Percentiles rank a stretch among this genome's conserved stretches.
Conservation (phyloP, 2,113 vertebrate genomes). For the Deroptyus accipitrinus region DNA sequence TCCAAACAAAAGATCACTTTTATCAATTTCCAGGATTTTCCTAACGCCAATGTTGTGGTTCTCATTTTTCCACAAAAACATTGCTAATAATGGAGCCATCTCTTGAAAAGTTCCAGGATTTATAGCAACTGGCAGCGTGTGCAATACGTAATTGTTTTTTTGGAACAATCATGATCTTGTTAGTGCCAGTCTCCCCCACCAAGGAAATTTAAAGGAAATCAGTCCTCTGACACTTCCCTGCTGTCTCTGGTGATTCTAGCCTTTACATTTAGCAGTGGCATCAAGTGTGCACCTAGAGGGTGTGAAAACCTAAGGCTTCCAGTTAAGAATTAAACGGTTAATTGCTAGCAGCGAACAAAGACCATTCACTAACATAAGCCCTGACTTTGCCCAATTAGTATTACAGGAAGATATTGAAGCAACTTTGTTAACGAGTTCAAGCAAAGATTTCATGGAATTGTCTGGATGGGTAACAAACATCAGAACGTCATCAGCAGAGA, state of each 20-base stretch:
- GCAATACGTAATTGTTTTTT: conserved; percentile 19
- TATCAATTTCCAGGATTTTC: conserved; percentile 49
- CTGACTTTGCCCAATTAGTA: not conserved
- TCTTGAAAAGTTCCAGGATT: conserved; percentile 50
- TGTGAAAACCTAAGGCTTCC: not conserved
- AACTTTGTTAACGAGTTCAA: conserved; percentile 39
- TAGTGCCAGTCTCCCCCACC: not conserved
- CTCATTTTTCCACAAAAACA: conserved; percentile 51
- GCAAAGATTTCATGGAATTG: conserved; percentile 39
- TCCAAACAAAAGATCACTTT: conserved; percentile 35
- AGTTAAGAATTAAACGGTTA: conserved; percentile 20
- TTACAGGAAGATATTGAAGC: conserved; percentile 9
- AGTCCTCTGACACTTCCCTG: conserved; percentile 14
- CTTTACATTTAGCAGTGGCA: not conserved
- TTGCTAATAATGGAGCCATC: conserved; percentile 32
- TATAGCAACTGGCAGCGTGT: conserved; percentile 43
- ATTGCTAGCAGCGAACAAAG: conserved; percentile 7
- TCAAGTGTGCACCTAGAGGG: not conserved
- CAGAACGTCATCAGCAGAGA: not conserved
- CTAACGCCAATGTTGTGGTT: conserved; percentile 23
- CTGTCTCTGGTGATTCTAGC: not conserved
- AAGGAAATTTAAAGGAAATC: conserved; percentile 44
- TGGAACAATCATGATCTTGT: conserved; percentile 26
- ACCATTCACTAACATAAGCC: not conserved
- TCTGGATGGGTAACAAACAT: conserved; percentile 28